Percentiles rank a stretch among this genome's conserved stretches.
Evolutionary conservation across 2,113 vertebrate genomes (phyloP).

Genomic region (Seriola quinqueradiata): DNA sequence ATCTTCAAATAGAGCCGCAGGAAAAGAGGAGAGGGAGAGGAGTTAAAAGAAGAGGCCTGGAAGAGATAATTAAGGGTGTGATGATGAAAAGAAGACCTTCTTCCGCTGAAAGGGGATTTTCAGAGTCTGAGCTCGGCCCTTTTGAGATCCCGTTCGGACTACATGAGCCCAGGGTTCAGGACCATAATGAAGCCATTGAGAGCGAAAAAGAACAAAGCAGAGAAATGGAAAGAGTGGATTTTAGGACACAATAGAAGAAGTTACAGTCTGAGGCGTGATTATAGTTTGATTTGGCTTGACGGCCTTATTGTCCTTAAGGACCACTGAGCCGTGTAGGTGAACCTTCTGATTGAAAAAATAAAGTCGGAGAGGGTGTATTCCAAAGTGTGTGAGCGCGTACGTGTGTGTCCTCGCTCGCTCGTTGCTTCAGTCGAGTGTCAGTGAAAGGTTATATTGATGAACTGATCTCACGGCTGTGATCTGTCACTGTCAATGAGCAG

Average conservation of each 20-base stretch:
- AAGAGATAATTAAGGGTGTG: slow-evolving; percentile 48
- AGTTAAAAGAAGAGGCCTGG: slow-evolving; percentile 40
- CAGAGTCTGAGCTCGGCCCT: slow-evolving; percentile 40
- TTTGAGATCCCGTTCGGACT: slow-evolving; percentile 34
- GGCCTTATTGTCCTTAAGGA: slow-evolving; percentile 50
- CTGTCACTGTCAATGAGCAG: slow-evolving; percentile 65
- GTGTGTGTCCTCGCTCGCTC: slow-evolving; percentile 36
- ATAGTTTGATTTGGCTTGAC: slow-evolving; percentile 60
- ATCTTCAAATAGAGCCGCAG: slow-evolving; percentile 21
- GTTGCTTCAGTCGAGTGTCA: slow-evolving; percentile 55
- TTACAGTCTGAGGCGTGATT: slow-evolving; percentile 52
- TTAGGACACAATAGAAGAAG: slow-evolving; percentile 51
- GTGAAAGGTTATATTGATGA: slow-evolving; percentile 68
- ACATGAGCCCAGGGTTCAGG: slow-evolving; percentile 33
- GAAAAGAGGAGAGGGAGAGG: slow-evolving; percentile 6
- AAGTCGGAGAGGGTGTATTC: slow-evolving; percentile 43
- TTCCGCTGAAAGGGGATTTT: slow-evolving; percentile 44
- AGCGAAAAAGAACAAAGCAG: slow-evolving; percentile 51
- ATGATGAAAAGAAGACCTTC: slow-evolving; percentile 45
- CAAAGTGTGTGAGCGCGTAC: slow-evolving; percentile 23
- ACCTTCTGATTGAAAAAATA: slow-evolving; percentile 38
- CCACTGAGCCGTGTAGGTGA: slow-evolving; percentile 35
- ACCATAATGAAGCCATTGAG: slow-evolving; percentile 36
- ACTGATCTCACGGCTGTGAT: slow-evolving; percentile 61
- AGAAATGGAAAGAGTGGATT: slow-evolving; percentile 43